Base-by-base conservation (phyloP, 2,113 vertebrate species). In the Eonycteris spelaea region DNA sequence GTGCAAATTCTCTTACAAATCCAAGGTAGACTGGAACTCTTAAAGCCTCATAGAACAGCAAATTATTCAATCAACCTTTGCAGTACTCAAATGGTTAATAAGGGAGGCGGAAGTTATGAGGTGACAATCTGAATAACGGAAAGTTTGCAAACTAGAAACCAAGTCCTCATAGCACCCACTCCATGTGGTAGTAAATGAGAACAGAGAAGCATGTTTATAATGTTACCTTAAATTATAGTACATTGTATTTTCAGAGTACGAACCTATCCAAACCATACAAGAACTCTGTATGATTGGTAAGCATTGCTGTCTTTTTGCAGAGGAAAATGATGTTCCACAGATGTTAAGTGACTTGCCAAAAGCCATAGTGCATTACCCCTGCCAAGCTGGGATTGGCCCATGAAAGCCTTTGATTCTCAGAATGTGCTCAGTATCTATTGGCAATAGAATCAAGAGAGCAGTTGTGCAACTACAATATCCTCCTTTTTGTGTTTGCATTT, bases 341-440 rank as follows among this genome's bases (percentile, higher is more conserved):
- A 91, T 95, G 82, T 89, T 88, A 86, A 96, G 89, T 78, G 73
- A 68, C 61, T 94, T 83, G 26, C 77, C 63, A n/a, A 14, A 61
- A 83, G 51, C 48, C n/a, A 38, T 3, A 48, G 35, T 26, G 11
- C 80, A 43, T 59, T 38, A 26, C 2, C 40, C 6, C 53, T 87
- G 53, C 67, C 59, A 89, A 35, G 51, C 19, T 48, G 33, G 14
- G 75, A 48, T 12, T 28, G 16, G 35, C 1, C 33, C 35, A 45
- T 2, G 28, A 65, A 87, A 51, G 6, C 2, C 45, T 75, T 43
- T 51, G 61, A 26, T 57, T 79, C 43, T 35, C 48, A 84, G 63
- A 94, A 77, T 48, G 33, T 75, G 26, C 21, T 84, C 40, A 75
- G n/a, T 68, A 63, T 68, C 15, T 18, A 26, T 6, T 4, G 11